A percentile compares a stretch with the other conserved stretches of the same genome.
Conservation (phyloP, 2,888 invertebrate genomes). For the Augochlorella aurata region DNA sequence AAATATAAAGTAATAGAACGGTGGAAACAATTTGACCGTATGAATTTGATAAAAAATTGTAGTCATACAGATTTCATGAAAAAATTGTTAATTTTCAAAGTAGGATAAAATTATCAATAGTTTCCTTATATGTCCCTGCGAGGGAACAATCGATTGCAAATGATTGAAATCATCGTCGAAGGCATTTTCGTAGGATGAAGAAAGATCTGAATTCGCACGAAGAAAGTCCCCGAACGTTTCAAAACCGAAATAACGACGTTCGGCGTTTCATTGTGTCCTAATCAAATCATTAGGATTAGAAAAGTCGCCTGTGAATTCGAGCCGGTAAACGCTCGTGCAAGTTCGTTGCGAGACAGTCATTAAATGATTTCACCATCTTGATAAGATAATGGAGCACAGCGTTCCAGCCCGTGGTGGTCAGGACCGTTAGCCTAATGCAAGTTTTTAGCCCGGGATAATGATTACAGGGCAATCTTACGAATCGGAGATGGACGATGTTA, state of each 20-base stretch:
- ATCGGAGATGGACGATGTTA: background rate
- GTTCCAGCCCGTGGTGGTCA: background rate
- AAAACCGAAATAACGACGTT: background rate
- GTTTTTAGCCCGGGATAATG: slow-evolving; percentile 27
- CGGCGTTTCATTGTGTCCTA: background rate
- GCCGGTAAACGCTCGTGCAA: slow-evolving; percentile 21
- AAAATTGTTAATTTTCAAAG: too few species aligned
- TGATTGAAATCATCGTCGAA: background rate
- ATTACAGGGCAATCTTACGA: background rate
- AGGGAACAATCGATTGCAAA: too few species aligned
- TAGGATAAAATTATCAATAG: too few species aligned
- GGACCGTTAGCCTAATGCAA: slow-evolving; percentile 24
- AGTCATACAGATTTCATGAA: too few species aligned
- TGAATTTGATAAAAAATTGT: too few species aligned
- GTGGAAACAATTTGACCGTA: too few species aligned
- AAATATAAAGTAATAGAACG: too few species aligned
- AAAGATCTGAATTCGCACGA: background rate
- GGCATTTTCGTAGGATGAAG: background rate
- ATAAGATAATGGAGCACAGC: slow-evolving; percentile 43
- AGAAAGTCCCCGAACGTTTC: background rate
- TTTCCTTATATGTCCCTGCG: too few species aligned
- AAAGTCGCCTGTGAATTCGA: slow-evolving; percentile 22
- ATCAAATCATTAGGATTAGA: slow-evolving; percentile 18
- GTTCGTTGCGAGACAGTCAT: slow-evolving; percentile 31
- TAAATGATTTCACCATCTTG: slow-evolving; percentile 53